phyloP scores from a whole-genome alignment of 2,888 invertebrate species.

The Euspilapteryx auroguttella region DNA sequence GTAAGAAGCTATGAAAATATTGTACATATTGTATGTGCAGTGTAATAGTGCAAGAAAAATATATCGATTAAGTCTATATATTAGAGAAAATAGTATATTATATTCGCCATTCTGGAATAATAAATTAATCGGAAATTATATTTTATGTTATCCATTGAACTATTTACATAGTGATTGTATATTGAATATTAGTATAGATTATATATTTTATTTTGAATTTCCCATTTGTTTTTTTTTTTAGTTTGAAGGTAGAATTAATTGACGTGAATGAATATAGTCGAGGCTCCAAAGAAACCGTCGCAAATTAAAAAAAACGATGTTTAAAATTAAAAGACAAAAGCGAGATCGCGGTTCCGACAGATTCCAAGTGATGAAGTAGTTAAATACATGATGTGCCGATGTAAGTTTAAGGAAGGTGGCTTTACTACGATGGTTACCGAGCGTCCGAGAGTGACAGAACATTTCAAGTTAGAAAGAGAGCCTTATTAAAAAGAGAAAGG shows the following conservation, averaged over 20 bases:
- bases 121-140: too few relatives aligned
- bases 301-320: too few relatives aligned
- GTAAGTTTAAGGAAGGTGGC: background rate
- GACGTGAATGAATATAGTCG: constrained; percentile 17
- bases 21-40: constrained; percentile 27
- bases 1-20: constrained; percentile 53
- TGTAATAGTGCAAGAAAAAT: constrained; percentile 41
- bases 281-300: constrained; percentile 2
- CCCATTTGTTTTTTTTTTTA: too few relatives aligned
- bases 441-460: constrained; percentile 13
- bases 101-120: constrained; percentile 35
- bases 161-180: constrained; percentile 47
- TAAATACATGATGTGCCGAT: constrained; percentile 56
- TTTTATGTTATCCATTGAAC: too few relatives aligned
- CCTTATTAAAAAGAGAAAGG: constrained; percentile 3
- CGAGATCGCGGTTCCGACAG: too few relatives aligned
- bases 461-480: constrained; percentile 14
- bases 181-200: constrained; percentile 41
- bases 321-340: too few relatives aligned
- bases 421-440: constrained; percentile 2
- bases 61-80: constrained; percentile 30
- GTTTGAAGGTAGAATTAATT: constrained; percentile 28
- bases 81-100: constrained; percentile 56
- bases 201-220: constrained; percentile 19
- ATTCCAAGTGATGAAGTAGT: too few relatives aligned